Percentiles rank a stretch among this genome's conserved stretches.
Evolutionary conservation across 2,888 invertebrate genomes (phyloP).

Genomic region (Apoda limacodes): DNA sequence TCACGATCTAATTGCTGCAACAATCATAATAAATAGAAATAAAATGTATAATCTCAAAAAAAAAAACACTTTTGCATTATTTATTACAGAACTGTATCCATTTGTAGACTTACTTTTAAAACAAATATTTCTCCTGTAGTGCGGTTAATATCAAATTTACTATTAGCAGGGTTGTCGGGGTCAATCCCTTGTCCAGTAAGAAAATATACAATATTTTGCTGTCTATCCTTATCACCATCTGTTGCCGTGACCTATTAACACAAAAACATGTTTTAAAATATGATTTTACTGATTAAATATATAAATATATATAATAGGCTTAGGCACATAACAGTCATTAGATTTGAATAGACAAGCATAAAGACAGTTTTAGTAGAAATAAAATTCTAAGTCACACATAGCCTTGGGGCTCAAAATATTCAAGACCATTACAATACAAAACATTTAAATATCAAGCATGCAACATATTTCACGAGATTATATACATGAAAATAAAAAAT

Average conservation of each 20-base stretch:
- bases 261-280: conserved; percentile 7
- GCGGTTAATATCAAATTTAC: conserved; percentile 96
- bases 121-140: conserved; percentile 97
- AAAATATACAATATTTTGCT: conserved; percentile 96
- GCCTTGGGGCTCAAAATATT: too few relatives aligned
- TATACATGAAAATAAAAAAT: too few relatives aligned
- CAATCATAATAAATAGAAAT: conserved; percentile 22
- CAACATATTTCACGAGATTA: too few relatives aligned
- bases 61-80: conserved; percentile 1
- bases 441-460: too few relatives aligned
- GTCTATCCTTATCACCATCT: conserved; percentile 95
- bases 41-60: conserved; percentile 3
- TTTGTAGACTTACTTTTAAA: conserved; percentile 84
- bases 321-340: conserved; percentile 4
- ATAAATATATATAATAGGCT: conserved; percentile 5
- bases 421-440: too few relatives aligned
- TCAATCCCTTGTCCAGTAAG: conserved; percentile 96
- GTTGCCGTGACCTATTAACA: conserved; percentile 88
- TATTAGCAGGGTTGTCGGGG: conserved; percentile 93
- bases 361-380: too few relatives aligned
- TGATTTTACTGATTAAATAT: conserved; percentile 1
- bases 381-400: too few relatives aligned
- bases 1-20: conserved; percentile 94
- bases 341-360: conserved; percentile 1
- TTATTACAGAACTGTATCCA: not conserved